These are phyloP conservation scores for Podotricha telesiphe DNA, from an alignment of 2,888 invertebrate genomes.

Conservation along the genomic window DNA sequence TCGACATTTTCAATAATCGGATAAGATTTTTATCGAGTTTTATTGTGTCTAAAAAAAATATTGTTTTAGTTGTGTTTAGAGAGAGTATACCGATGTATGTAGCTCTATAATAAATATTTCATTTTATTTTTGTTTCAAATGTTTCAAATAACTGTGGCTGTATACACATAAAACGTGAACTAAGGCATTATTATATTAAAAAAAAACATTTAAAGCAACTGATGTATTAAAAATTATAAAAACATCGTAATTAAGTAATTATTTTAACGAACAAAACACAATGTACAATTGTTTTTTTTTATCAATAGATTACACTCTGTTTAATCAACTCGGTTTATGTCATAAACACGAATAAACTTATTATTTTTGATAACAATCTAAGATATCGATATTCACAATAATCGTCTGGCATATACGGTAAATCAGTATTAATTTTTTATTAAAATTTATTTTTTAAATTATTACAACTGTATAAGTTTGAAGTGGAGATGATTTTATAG, in stretches of 20 bases:
- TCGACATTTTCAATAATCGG: background rate
- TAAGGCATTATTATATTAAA: too few relatives aligned
- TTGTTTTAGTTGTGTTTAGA: too few relatives aligned
- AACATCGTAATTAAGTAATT: too few relatives aligned
- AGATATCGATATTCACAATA: background rate
- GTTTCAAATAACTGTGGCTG: too few relatives aligned
- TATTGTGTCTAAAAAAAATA: background rate
- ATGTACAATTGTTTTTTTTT: background rate
- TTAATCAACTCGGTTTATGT: background rate
- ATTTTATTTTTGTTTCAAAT: too few relatives aligned
- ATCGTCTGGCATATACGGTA: background rate
- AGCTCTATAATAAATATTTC: too few relatives aligned
- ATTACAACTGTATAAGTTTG: background rate
- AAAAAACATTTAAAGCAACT: too few relatives aligned
- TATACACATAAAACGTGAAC: too few relatives aligned
- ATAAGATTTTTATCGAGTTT: background rate
- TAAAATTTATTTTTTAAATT: too few relatives aligned
- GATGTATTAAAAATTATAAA: too few relatives aligned
- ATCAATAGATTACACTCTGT: background rate
- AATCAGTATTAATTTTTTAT: background rate
- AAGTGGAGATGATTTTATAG: conserved; percentile 6
- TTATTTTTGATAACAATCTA: background rate
- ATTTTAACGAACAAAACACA: too few relatives aligned
- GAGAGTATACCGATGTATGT: too few relatives aligned
- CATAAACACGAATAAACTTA: background rate